Conservation (phyloP, 2,888 invertebrate species). For the Flabesymbios commensalis region DNA sequence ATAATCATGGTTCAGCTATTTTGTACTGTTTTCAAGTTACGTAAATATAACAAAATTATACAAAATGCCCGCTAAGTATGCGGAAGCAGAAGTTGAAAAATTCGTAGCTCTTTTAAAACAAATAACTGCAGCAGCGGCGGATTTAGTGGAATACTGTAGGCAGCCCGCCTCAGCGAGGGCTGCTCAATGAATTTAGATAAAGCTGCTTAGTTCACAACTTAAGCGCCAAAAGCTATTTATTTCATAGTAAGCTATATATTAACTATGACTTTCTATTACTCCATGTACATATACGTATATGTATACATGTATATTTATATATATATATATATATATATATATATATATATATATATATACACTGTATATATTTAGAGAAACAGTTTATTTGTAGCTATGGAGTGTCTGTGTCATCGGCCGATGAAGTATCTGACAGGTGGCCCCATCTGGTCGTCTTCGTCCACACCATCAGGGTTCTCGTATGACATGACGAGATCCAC, state of each 20-base stretch:
- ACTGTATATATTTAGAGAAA: background rate
- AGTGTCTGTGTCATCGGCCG: background rate
- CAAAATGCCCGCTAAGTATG: too few relatives aligned
- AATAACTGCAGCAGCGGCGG: too few relatives aligned
- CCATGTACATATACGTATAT: background rate
- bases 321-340: background rate
- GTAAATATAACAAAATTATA: too few relatives aligned
- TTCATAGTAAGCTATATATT: background rate
- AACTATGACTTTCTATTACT: background rate
- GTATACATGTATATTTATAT: background rate
- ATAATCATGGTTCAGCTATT: too few relatives aligned
- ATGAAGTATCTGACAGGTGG: conserved; percentile 32
- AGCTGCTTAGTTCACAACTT: background rate
- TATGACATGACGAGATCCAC: conserved; percentile 53
- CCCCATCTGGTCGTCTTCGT: conserved; percentile 26
- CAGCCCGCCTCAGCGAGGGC: too few relatives aligned
- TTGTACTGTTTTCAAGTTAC: too few relatives aligned
- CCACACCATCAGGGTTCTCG: background rate
- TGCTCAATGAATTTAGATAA: too few relatives aligned
- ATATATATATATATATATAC: too few relatives aligned
- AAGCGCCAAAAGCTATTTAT: background rate
- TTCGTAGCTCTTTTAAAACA: too few relatives aligned
- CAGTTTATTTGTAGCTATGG: background rate
- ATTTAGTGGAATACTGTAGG: too few relatives aligned
- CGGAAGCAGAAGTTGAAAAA: too few relatives aligned